Percentiles rank a stretch among this genome's conserved stretches.
phyloP scores from a whole-genome alignment of 1,140 invertebrate genomes.

The Brachystomella parvula region DNA sequence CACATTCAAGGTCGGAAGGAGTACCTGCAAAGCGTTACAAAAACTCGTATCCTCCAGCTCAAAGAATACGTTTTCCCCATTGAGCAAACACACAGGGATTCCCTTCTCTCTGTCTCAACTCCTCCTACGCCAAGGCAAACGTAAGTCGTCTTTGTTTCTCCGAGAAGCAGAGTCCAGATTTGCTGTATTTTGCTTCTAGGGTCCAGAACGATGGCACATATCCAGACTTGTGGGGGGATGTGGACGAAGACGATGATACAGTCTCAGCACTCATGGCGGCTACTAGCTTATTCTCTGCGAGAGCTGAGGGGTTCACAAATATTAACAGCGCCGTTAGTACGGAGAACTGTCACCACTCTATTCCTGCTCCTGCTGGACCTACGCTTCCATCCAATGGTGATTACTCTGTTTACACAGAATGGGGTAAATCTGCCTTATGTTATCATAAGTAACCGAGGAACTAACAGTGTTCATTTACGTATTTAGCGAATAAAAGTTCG shows the following conservation, averaged over 20 bases:
- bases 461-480: constrained; percentile 1
- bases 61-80: constrained; percentile 35
- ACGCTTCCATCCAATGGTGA: constrained; percentile 66
- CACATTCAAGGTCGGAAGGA: constrained; percentile 17
- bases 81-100: constrained; percentile 6
- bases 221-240: constrained; percentile 10
- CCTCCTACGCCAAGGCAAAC: neutral
- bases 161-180: constrained; percentile 23
- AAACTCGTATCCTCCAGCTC: constrained; percentile 30
- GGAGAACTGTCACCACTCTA: constrained; percentile 59
- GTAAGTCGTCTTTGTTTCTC: constrained; percentile 15
- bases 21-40: constrained; percentile 26
- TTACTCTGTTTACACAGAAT: constrained; percentile 64
- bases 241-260: constrained; percentile 54
- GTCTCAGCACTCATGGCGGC: constrained; percentile 66
- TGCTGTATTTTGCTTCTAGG: constrained; percentile 41
- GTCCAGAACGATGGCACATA: constrained; percentile 44
- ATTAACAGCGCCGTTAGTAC: constrained; percentile 52
- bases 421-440: constrained; percentile 48
- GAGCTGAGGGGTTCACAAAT: constrained; percentile 56
- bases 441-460: neutral
- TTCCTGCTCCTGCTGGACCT: constrained; percentile 57
- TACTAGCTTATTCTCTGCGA: constrained; percentile 61
- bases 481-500: constrained; percentile 55
- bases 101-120: constrained; percentile 5